Conservation (phyloP, 2,888 invertebrate genomes). For the Calameuta pallipes region DNA sequence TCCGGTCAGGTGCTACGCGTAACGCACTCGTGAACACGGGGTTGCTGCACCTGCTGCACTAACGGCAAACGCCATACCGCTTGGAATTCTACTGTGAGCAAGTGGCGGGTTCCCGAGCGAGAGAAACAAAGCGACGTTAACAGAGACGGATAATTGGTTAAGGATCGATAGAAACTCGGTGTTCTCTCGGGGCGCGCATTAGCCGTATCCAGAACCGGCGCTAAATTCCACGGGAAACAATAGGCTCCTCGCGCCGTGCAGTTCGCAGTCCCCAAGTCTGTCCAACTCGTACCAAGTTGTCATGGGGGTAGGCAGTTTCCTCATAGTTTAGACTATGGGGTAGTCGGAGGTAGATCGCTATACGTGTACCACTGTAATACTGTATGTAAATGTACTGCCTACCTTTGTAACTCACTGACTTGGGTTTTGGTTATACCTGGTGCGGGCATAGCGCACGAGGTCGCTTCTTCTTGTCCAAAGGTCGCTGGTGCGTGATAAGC, state of each 20-base stretch:
- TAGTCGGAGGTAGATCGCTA: not conserved
- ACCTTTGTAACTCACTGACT: not conserved
- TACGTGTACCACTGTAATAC: not conserved
- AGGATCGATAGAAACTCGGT: not conserved
- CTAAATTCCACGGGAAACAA: not conserved
- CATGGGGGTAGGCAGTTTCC: not conserved
- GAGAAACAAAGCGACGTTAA: not conserved
- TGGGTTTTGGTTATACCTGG: not conserved
- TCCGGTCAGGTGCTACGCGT: not conserved
- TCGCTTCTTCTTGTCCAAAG: not conserved
- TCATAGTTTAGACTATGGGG: not conserved
- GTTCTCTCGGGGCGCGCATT: not conserved
- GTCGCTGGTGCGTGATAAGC: not conserved
- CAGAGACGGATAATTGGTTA: not conserved
- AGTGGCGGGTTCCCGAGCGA: not conserved
- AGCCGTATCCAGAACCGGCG: not conserved
- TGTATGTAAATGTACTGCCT: not conserved
- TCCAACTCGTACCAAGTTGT: not conserved
- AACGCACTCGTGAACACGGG: not conserved
- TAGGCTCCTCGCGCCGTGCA: not conserved
- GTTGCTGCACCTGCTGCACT: not conserved
- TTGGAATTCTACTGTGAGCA: not conserved
- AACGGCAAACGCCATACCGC: not conserved
- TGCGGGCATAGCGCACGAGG: too few species aligned
- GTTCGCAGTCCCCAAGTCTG: not conserved